Percentiles rank a stretch among this genome's conserved stretches.
phyloP scores from a whole-genome alignment of 2,113 vertebrate genomes.

The Strigops habroptila region DNA sequence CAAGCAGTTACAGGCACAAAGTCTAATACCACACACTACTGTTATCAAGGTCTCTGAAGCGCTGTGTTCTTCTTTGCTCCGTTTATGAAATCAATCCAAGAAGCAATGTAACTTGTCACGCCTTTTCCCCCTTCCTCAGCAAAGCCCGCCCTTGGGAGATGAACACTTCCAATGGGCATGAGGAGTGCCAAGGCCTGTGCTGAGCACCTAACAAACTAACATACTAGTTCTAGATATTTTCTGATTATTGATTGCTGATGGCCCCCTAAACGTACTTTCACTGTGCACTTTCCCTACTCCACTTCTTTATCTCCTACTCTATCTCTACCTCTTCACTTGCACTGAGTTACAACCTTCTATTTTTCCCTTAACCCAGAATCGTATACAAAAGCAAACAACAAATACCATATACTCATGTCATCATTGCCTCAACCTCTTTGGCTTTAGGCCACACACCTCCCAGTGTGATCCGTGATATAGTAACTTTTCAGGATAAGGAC shows the following conservation, averaged over 20 bases:
- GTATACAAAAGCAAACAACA: neutral
- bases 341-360: neutral
- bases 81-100: neutral
- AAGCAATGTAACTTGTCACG: neutral
- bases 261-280: neutral
- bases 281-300: neutral
- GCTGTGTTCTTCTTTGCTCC: neutral
- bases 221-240: neutral
- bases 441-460: neutral
- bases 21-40: neutral
- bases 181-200: rapidly evolving
- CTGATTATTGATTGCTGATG: neutral
- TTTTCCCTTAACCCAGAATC: neutral
- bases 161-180: neutral
- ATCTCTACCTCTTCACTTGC: neutral
- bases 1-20: neutral
- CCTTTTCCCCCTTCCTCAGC: neutral
- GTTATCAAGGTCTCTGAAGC: neutral
- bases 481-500: neutral
- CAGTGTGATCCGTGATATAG: neutral
- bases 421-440: neutral
- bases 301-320: neutral
- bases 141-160: rapidly evolving
- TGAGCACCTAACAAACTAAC: neutral
- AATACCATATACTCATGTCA: neutral